Evolutionary conservation across 2,797 vertebrate species (phyloP), one percentile per base, ranked within the genome.

Genomic region (Hipposideros larvatus): DNA sequence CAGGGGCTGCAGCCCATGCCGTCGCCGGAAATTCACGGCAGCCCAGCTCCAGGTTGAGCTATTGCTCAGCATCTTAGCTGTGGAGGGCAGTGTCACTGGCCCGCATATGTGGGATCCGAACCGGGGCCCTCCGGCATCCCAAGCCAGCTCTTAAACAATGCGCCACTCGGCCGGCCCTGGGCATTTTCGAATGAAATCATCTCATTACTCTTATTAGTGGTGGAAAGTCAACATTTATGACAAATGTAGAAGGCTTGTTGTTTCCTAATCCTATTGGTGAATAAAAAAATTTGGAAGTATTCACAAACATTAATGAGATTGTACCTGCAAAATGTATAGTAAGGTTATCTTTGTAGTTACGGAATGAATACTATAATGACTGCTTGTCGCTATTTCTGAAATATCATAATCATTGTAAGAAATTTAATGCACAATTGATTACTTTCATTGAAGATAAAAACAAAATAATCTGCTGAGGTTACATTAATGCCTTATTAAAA

Each of bases 361-460:
- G 9, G 48, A 85, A 86, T 79, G 28, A 70, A 43, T 10, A 34
- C 11, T 7, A n/a, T 63, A 79, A 37, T 37, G 41, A 87, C 48
- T 75, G 1, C 21, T 59, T 89, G 71, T 51, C 63, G 53, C 21
- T 70, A 43, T 85, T 78, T 90, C 87, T 90, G 63, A 92, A 95
- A 63, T 26, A 31, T 37, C 18, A 61, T 48, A 48, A 59, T n/a
- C 46, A 37, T 55, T 89, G 55, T 63, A 71, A 84, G 22, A 92
- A 53, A 92, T 48, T 77, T 78, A 78, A 71, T 70, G 77, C 53
- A 78, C 37, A 31, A 84, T 37, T 78, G 61, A 71, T 84, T 78
- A 77, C 5, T 92, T 92, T 63, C 65, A 78, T 43, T 70, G 37
- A 78, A 53, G 53, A 74, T 55, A 66, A 68, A 89, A 92, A 26